A percentile compares a stretch with the other conserved stretches of the same genome.
These are phyloP conservation scores for Nothocercus nigrocapillus DNA, from an alignment of 2,113 vertebrate species.

Conservation along the genomic window DNA sequence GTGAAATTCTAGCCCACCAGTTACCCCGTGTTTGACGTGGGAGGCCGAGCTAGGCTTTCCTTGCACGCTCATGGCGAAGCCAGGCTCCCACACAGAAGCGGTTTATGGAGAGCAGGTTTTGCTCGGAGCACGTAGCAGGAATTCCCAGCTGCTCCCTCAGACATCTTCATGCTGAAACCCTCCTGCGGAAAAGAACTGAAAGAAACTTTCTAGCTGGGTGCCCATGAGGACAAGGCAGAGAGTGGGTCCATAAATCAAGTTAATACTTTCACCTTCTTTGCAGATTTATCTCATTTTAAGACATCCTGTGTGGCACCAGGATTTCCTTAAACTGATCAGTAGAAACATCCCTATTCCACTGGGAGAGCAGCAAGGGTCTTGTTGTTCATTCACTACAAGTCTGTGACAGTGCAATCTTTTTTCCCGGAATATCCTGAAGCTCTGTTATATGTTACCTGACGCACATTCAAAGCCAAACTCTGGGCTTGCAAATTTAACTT, in stretches of 20 bases:
- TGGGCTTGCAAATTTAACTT: not conserved
- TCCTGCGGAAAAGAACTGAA: not conserved
- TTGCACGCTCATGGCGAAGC: not conserved
- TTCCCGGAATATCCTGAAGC: not conserved
- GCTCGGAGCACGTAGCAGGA: not conserved
- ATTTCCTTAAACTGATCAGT: conserved; percentile 20
- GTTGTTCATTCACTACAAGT: not conserved
- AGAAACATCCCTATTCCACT: conserved; percentile 30
- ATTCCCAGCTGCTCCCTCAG: not conserved
- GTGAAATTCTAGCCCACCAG: not conserved
- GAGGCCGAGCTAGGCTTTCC: not conserved
- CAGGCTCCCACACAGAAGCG: not conserved
- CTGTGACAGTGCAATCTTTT: not conserved
- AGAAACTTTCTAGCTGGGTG: conserved; percentile 10
- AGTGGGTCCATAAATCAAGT: conserved; percentile 7
- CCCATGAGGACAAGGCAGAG: conserved; percentile 5
- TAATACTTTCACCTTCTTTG: conserved; percentile 36
- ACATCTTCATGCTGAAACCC: not conserved
- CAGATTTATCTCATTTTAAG: conserved; percentile 55
- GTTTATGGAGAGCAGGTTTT: not conserved
- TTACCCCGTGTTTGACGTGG: not conserved
- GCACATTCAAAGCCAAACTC: not conserved
- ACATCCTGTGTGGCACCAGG: not conserved
- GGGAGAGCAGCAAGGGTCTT: not conserved
- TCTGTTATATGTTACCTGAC: not conserved